Base-by-base conservation (phyloP, 2,113 vertebrate genomes). In the Anseranas semipalmata region DNA sequence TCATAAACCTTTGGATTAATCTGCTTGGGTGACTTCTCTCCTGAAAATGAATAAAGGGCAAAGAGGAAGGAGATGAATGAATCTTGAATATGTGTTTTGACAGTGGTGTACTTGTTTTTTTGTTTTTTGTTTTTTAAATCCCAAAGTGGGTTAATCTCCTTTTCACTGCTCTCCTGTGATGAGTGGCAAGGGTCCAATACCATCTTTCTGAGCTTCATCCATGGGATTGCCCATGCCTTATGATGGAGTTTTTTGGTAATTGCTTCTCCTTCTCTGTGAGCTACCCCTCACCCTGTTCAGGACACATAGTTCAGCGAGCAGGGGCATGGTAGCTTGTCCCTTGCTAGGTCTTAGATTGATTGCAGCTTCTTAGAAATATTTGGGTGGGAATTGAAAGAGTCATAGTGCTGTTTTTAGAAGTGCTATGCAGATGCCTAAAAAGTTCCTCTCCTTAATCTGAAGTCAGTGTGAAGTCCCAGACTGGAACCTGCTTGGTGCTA, bases 1-100 rank as follows among this genome's bases (percentile, higher is more conserved):
- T 92, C 72, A 39, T 94, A 91, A 94, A 80, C 27, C 3, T 89
- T 88, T 63, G 37, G 56, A 75, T 15, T 95, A 86, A 81, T 87
- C 90, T 85, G 8, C 65, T 65, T 15, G 35, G 12, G 60, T 84
- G 46, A 75, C 19, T 78, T 88, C 55, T 88, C 18, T 55, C 3
- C 25, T 58, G 43, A 45, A 84, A 89, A 87, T 75, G 9, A 21
- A 91, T 78, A 90, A 59, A 56, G 55, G 30, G 27, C 16, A 65
- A 45, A 46, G 32, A 74, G 4, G 48, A 32, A 66, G 53, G 39
- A 71, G 35, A 41, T 53, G 67, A 75, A 85, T 68, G 18, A 95
- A 63, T 27, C 13, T 8, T 39, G 21, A 87, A 79, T 18, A 7
- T 78, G 8, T 88, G 33, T 93, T 87, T 85, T 90, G 71, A 79